Conservation (phyloP, 2,888 invertebrate species). For the Polylopha cassiicola region DNA sequence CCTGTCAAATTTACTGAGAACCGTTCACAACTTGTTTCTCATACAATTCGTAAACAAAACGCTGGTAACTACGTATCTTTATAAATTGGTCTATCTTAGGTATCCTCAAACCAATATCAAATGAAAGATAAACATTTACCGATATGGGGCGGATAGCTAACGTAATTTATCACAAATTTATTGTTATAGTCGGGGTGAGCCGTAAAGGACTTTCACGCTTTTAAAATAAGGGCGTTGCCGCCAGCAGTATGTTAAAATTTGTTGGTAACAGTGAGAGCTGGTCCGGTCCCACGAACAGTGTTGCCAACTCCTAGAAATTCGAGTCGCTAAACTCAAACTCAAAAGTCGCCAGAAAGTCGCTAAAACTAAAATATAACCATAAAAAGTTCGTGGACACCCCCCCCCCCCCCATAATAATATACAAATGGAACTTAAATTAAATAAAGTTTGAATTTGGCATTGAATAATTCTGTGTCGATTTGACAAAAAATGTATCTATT, state of each 20-base stretch:
- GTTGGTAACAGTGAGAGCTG: no score
- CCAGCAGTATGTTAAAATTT: constrained; percentile 24
- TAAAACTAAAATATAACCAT: no score
- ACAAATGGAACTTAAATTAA: no score
- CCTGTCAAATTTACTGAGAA: constrained; percentile 27
- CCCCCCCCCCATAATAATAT: no score
- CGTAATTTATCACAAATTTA: constrained; percentile 35
- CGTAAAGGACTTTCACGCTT: constrained; percentile 28
- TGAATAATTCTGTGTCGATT: no score
- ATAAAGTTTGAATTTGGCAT: no score
- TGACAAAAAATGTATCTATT: no score
- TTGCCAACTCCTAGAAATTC: no score
- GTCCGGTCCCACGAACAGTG: no score
- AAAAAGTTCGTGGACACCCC: no score
- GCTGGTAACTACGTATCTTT: constrained; percentile 9
- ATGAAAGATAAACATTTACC: constrained; percentile 41
- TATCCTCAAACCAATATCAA: constrained; percentile 41
- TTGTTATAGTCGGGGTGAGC: constrained; percentile 17
- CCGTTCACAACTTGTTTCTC: constrained; percentile 20
- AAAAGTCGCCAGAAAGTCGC: no score
- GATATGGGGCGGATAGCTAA: constrained; percentile 45
- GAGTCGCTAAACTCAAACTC: no score
- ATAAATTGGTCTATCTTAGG: constrained; percentile 32
- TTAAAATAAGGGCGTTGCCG: constrained; percentile 26
- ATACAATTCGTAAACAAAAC: background rate